Evolutionary conservation across 2,888 invertebrate species (phyloP).

Genomic region (Amphipyra berbera): DNA sequence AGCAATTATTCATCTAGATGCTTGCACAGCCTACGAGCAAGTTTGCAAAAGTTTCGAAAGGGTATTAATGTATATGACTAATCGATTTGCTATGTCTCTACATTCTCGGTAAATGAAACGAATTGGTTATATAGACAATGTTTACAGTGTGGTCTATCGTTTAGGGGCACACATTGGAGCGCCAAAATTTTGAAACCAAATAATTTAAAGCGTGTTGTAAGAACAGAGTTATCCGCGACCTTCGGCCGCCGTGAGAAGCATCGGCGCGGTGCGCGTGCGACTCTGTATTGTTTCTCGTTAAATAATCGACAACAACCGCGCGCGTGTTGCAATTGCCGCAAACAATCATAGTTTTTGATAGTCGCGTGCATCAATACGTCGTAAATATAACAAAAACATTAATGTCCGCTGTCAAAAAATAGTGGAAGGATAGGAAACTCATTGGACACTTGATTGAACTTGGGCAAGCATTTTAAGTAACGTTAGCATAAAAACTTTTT

Average conservation of each 20-base stretch:
- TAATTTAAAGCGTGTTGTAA: slow-evolving; percentile 88
- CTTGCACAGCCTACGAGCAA: slow-evolving; percentile 32
- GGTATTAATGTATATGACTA: slow-evolving; percentile 42
- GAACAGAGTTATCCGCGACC: slow-evolving; percentile 85
- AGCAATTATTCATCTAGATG: slow-evolving; percentile 38
- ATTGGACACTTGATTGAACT: not conserved
- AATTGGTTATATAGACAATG: slow-evolving; percentile 40
- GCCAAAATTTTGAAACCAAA: slow-evolving; percentile 85
- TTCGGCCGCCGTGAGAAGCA: slow-evolving; percentile 87
- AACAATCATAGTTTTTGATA: slow-evolving; percentile 75
- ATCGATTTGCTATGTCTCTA: slow-evolving; percentile 47
- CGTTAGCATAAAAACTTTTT: slow-evolving; percentile 6
- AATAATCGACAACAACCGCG: slow-evolving; percentile 85
- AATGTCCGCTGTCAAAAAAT: slow-evolving; percentile 19
- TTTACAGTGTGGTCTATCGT: slow-evolving; percentile 54
- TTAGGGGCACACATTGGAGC: slow-evolving; percentile 75
- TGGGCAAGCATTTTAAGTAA: not conserved
- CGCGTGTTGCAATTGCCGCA: slow-evolving; percentile 76
- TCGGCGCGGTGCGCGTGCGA: slow-evolving; percentile 77
- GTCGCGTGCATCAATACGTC: slow-evolving; percentile 72
- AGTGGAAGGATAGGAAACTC: slow-evolving; percentile 16
- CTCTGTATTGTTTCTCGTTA: slow-evolving; percentile 85
- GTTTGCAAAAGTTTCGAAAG: slow-evolving; percentile 52
- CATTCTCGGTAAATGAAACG: slow-evolving; percentile 52
- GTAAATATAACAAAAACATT: slow-evolving; percentile 64